Evolutionary conservation across 37 sponge, comb jelly and placozoan genomes (phyloP).

Genomic region (Ianthella basta): DNA sequence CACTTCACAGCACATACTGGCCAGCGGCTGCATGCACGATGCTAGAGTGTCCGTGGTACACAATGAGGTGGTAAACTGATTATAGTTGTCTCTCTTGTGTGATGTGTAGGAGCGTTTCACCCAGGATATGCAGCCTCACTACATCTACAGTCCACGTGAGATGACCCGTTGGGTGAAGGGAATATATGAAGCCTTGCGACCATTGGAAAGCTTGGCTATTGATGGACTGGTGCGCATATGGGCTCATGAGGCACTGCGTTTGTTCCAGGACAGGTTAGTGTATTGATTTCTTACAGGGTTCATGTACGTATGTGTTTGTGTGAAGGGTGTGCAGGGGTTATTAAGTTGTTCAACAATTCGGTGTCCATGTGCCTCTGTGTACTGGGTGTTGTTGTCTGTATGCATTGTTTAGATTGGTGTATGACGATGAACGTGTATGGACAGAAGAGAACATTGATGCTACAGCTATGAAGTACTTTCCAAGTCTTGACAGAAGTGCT

Average conservation of each 20-base stretch:
- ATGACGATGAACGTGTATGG: conserved; percentile 94
- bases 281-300: not conserved
- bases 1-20: no score
- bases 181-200: conserved; percentile 90
- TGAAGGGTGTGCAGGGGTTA: not conserved
- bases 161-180: conserved; percentile 99
- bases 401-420: conserved; percentile 60
- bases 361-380: not conserved
- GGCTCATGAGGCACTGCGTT: conserved; percentile 96
- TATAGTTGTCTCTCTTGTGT: no score
- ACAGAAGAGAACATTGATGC: conserved; percentile 91
- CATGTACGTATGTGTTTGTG: not conserved
- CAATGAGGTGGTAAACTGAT: no score
- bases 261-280: conserved; percentile 91
- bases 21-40: no score
- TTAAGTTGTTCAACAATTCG: not conserved
- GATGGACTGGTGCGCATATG: conserved; percentile 96
- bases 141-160: conserved; percentile 98
- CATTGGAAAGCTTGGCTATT: conserved; percentile 85
- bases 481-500: conserved; percentile 75
- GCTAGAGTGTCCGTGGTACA: no score
- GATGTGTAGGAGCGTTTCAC: conserved; percentile 85
- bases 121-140: conserved; percentile 99
- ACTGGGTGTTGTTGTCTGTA: not conserved
- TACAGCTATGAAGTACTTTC: conserved; percentile 92